Percentiles rank a stretch among this genome's conserved stretches.
Evolutionary conservation across 2,113 vertebrate genomes (phyloP).

Genomic region (Motacilla tschutschensis): DNA sequence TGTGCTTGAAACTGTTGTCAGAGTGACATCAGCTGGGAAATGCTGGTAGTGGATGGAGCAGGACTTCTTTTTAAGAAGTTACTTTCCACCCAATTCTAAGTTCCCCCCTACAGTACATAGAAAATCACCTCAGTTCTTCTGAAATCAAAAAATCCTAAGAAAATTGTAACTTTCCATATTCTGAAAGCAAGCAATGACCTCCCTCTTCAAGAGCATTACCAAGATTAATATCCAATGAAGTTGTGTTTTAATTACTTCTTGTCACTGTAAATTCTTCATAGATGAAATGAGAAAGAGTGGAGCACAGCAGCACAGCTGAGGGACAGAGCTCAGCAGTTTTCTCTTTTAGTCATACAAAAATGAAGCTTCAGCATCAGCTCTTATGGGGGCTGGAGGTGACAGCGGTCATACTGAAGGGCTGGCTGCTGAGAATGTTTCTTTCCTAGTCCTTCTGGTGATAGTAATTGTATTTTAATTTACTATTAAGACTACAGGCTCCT

Average conservation of each 20-base stretch:
- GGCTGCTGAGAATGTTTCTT: neutral
- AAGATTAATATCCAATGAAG: neutral
- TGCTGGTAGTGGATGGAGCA: slow-evolving; percentile 44
- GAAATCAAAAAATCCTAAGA: neutral
- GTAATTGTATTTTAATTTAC: neutral
- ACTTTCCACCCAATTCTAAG: neutral
- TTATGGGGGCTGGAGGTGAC: neutral
- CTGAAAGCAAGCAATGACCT: neutral
- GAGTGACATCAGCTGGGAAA: slow-evolving; percentile 60
- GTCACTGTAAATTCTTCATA: neutral
- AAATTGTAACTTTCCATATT: neutral
- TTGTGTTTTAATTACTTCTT: neutral
- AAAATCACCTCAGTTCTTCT: neutral
- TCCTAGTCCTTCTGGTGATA: neutral
- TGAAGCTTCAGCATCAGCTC: neutral
- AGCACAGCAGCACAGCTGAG: neutral
- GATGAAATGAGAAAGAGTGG: neutral
- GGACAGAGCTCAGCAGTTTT: neutral
- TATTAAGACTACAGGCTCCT: neutral
- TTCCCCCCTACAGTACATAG: rapidly evolving
- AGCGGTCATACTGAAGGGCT: neutral
- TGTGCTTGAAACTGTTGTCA: slow-evolving; percentile 16
- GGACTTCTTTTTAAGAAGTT: neutral
- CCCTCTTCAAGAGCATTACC: neutral
- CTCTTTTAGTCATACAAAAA: neutral